phyloP scores from a whole-genome alignment of 2,888 invertebrate genomes.

The Leptura quadrifasciata region DNA sequence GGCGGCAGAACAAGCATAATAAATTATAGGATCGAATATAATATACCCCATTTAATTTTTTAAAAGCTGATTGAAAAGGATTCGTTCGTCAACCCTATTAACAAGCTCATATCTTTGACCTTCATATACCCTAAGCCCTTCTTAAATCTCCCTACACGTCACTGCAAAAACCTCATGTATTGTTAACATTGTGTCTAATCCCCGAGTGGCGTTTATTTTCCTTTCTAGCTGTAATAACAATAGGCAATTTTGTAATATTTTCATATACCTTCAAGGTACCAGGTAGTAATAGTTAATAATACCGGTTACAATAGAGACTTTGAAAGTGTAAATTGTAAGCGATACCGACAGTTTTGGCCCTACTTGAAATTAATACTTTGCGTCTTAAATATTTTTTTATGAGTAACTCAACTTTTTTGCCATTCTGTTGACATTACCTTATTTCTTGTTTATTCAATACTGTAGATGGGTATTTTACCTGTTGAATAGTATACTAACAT shows the following conservation, averaged over 20 bases:
- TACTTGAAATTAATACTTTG: neutral
- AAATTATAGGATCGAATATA: too few species aligned
- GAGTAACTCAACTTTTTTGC: neutral
- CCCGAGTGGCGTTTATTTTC: neutral
- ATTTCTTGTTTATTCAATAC: too few species aligned
- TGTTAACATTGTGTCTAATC: slow-evolving; percentile 8
- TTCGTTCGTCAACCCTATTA: too few species aligned
- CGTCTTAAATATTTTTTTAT: too few species aligned
- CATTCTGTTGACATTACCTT: too few species aligned
- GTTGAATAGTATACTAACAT: too few species aligned
- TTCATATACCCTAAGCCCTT: neutral
- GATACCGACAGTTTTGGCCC: neutral
- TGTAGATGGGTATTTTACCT: too few species aligned
- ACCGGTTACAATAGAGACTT: neutral
- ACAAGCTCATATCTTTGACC: too few species aligned
- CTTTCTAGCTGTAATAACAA: neutral
- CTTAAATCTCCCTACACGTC: neutral
- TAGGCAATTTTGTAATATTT: neutral
- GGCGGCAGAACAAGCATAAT: too few species aligned
- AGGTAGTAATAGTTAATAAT: neutral
- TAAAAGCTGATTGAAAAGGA: too few species aligned
- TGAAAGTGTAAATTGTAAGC: neutral
- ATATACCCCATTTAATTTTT: too few species aligned
- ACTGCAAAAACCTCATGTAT: neutral
- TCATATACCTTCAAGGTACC: neutral